Conservation (phyloP, 2,888 invertebrate genomes). For the Meiosimyza decipiens region DNA sequence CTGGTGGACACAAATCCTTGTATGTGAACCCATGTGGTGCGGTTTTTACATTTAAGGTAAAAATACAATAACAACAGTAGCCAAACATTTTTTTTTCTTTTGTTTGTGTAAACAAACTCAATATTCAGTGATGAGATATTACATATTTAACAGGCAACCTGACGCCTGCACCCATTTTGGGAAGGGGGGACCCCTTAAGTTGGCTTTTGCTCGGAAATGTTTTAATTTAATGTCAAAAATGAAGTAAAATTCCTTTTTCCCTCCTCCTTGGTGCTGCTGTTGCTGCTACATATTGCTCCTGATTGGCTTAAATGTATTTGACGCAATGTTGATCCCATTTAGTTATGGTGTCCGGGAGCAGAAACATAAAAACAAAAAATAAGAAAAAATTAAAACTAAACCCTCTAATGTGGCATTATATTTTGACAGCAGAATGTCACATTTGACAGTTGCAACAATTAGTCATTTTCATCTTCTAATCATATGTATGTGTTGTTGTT, state of each 20-base stretch:
- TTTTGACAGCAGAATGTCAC: constrained; percentile 62
- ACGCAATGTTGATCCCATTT: constrained; percentile 20
- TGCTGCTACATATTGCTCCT: not conserved
- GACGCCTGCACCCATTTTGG: not conserved
- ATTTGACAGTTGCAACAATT: constrained; percentile 59
- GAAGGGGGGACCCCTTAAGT: not conserved
- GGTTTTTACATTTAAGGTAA: not conserved
- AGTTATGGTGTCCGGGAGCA: constrained; percentile 9
- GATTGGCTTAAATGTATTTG: constrained; percentile 23
- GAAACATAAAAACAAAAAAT: not conserved
- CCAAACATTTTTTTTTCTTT: not conserved
- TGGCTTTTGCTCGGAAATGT: not conserved
- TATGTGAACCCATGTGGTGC: constrained; percentile 7
- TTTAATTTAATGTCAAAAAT: constrained; percentile 30
- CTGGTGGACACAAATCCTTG: constrained; percentile 9
- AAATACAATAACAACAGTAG: constrained; percentile 1
- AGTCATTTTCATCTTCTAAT: constrained; percentile 50
- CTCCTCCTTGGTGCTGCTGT: not conserved
- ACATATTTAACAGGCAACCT: constrained; percentile 15
- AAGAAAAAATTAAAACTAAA: constrained; percentile 10
- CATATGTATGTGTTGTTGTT: too few relatives aligned
- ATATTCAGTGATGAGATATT: constrained; percentile 20
- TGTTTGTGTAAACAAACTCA: not conserved
- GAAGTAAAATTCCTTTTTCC: constrained; percentile 1
- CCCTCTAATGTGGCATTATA: constrained; percentile 29